A percentile compares a stretch with the other conserved stretches of the same genome.
Evolutionary conservation across 2,888 invertebrate genomes (phyloP).

Genomic region (Chymomyza procnemis): DNA sequence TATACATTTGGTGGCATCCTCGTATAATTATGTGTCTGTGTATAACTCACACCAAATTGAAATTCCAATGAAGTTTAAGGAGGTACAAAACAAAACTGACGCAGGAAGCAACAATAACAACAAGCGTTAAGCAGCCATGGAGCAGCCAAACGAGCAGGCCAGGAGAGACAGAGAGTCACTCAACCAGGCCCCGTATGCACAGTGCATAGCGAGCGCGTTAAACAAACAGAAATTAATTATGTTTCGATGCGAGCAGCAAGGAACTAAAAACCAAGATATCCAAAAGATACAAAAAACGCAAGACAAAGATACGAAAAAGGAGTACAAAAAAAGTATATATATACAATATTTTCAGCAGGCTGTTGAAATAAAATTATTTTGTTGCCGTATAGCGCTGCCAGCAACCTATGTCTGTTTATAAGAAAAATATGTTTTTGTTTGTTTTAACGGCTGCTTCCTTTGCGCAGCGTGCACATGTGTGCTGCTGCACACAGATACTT

Average conservation of each 20-base stretch:
- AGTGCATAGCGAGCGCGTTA: slow-evolving; percentile 44
- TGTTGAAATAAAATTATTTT: slow-evolving; percentile 53
- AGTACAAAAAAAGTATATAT: too few relatives aligned
- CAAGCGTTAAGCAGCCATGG: slow-evolving; percentile 17
- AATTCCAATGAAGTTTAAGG: slow-evolving; percentile 68
- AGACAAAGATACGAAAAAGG: slow-evolving; percentile 6
- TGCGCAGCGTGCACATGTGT: slow-evolving; percentile 15
- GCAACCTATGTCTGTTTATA: slow-evolving; percentile 58
- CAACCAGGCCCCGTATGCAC: slow-evolving; percentile 6
- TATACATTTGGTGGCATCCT: background rate
- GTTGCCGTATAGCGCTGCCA: background rate
- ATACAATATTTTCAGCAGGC: slow-evolving; percentile 10
- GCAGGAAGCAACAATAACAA: slow-evolving; percentile 14
- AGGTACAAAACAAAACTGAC: slow-evolving; percentile 39
- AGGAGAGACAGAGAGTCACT: slow-evolving; percentile 20
- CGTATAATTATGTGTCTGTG: background rate
- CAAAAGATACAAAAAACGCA: background rate
- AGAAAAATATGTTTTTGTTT: slow-evolving; percentile 71
- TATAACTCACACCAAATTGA: slow-evolving; percentile 36
- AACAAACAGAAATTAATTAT: slow-evolving; percentile 72
- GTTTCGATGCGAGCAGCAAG: slow-evolving; percentile 56
- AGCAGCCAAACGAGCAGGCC: slow-evolving; percentile 48
- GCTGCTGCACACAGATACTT: slow-evolving; percentile 11
- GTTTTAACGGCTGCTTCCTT: slow-evolving; percentile 63
- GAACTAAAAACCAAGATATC: background rate